A percentile compares a stretch with the other conserved stretches of the same genome.
Conservation (phyloP, 2,113 vertebrate species). For the Galeopterus variegatus region DNA sequence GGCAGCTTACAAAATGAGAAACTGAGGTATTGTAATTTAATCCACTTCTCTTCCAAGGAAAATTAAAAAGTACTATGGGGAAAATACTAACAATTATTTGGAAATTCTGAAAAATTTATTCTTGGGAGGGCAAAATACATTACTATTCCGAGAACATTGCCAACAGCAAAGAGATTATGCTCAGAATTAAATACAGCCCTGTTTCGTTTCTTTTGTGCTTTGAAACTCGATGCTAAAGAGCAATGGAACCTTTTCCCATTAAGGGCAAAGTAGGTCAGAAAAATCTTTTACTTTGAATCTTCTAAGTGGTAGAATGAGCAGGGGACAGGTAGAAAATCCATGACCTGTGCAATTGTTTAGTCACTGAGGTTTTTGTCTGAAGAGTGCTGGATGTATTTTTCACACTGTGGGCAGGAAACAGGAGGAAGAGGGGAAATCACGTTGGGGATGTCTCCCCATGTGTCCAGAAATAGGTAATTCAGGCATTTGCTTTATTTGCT, state of each 20-base stretch:
- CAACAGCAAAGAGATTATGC: constrained; percentile 44
- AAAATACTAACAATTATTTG: constrained; percentile 18
- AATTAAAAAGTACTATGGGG: background rate
- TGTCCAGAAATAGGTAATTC: background rate
- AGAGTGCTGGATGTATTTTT: background rate
- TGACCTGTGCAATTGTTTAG: background rate
- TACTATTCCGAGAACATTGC: constrained; percentile 45
- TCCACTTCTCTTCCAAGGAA: background rate
- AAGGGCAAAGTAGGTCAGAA: constrained; percentile 42
- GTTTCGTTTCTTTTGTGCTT: constrained; percentile 55
- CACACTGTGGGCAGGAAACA: background rate
- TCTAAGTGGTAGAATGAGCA: background rate
- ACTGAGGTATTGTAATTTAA: background rate
- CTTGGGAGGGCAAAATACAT: constrained; percentile 19
- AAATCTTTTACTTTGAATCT: background rate
- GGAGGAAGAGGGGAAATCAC: background rate
- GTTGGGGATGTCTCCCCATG: background rate
- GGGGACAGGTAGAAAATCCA: background rate
- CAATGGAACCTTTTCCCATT: background rate
- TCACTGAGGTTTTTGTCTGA: background rate
- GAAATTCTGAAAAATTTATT: constrained; percentile 61
- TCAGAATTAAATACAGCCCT: constrained; percentile 31
- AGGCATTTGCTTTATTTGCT: background rate
- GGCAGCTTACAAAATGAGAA: background rate
- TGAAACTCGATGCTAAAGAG: constrained; percentile 21